phyloP scores from a whole-genome alignment of 2,888 invertebrate genomes.

The Rotaria socialis region DNA sequence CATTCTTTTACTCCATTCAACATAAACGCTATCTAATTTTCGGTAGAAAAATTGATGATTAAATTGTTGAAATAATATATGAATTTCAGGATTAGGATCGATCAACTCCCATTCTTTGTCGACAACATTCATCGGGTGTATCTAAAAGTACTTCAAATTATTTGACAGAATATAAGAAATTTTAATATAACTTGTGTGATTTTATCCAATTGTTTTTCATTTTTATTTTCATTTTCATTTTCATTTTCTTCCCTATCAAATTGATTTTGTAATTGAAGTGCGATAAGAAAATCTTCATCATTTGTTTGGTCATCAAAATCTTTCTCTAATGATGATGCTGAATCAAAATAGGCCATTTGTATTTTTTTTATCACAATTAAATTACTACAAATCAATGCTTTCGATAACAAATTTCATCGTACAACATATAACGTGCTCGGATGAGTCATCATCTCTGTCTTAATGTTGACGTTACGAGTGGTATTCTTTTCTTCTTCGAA shows the following conservation, averaged over 20 bases:
- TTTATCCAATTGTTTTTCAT: background rate
- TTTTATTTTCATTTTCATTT: background rate
- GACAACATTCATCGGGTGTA: constrained; percentile 25
- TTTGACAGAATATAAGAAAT: background rate
- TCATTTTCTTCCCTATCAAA: background rate
- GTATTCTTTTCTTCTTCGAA: too few species aligned
- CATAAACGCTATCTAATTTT: constrained; percentile 71
- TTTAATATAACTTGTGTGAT: background rate
- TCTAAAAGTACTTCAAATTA: background rate
- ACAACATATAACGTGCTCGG: too few species aligned
- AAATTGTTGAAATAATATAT: constrained; percentile 77
- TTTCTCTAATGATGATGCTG: background rate
- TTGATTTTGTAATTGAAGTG: constrained; percentile 39
- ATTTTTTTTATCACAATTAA: too few species aligned
- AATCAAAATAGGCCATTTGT: background rate
- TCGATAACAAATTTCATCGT: too few species aligned
- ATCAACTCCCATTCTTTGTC: constrained; percentile 66
- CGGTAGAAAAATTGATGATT: constrained; percentile 79
- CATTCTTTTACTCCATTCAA: constrained; percentile 93
- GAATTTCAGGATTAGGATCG: constrained; percentile 89
- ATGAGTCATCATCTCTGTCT: too few species aligned
- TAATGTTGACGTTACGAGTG: too few species aligned
- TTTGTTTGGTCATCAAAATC: background rate
- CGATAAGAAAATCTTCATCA: constrained; percentile 29
- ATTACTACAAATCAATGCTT: too few species aligned